Percentiles rank a stretch among this genome's conserved stretches.
phyloP scores from a whole-genome alignment of 2,113 vertebrate species.

The Orcinus orca region DNA sequence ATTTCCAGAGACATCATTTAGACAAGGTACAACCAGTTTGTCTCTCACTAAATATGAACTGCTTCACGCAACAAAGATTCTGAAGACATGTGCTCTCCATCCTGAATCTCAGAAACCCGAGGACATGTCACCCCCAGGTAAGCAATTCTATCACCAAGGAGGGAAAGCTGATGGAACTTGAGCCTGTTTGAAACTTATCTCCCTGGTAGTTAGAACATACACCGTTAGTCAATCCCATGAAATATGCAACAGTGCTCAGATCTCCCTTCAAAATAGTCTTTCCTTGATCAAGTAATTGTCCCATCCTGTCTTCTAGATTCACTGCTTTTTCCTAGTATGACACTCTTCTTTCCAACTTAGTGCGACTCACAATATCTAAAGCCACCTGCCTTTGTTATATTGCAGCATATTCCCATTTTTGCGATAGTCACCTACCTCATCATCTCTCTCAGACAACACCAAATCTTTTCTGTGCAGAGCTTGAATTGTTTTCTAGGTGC shows the following conservation, averaged over 20 bases:
- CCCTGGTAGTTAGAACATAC: not conserved
- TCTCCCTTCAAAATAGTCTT: not conserved
- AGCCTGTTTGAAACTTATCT: not conserved
- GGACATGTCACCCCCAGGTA: not conserved
- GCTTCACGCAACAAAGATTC: not conserved
- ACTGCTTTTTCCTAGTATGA: not conserved
- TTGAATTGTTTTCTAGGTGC: not conserved
- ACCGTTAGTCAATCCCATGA: not conserved
- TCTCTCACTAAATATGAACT: not conserved
- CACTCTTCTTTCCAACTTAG: not conserved
- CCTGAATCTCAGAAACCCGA: conserved; percentile 18
- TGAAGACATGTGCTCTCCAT: not conserved
- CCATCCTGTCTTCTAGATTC: not conserved
- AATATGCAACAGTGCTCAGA: not conserved
- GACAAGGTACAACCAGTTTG: not conserved
- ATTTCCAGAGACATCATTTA: not conserved
- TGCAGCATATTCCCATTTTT: not conserved
- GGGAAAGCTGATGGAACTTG: not conserved
- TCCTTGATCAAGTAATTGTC: not conserved
- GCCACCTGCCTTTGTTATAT: not conserved
- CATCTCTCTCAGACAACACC: not conserved
- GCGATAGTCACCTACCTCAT: not conserved
- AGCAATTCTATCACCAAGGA: not conserved
- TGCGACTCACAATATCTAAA: not conserved
- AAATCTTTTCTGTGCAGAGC: not conserved